phyloP scores from a whole-genome alignment of 1,140 invertebrate species.

The Hesperophylax magnus region DNA sequence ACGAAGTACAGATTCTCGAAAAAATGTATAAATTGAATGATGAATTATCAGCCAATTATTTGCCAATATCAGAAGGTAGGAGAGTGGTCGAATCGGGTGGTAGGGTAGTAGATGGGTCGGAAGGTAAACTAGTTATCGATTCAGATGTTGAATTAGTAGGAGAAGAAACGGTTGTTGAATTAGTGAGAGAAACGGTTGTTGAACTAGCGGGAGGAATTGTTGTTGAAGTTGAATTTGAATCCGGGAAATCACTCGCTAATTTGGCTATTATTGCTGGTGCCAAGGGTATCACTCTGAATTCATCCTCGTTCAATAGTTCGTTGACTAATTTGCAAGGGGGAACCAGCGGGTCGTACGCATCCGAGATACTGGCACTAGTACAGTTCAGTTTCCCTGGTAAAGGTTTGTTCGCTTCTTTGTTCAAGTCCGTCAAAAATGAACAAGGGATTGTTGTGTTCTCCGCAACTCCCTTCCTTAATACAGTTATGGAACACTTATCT shows the following conservation, averaged over 20 bases:
- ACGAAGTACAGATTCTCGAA: no score
- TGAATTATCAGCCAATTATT: no score
- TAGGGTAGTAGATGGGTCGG: neutral
- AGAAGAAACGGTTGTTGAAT: no score
- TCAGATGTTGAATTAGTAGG: no score
- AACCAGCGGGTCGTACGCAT: neutral
- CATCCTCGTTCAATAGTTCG: neutral
- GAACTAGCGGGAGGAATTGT: no score
- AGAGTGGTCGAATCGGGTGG: neutral
- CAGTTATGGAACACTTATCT: constrained; percentile 41
- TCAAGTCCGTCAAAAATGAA: constrained; percentile 38
- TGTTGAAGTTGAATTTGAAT: no score
- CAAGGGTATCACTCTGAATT: constrained; percentile 18
- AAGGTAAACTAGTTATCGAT: neutral
- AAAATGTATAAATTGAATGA: no score
- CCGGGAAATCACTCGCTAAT: no score
- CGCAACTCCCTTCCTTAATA: constrained; percentile 26
- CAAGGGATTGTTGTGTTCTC: constrained; percentile 48
- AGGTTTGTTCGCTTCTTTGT: neutral
- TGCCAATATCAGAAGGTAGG: neutral
- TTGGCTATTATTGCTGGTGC: neutral
- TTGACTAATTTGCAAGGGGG: constrained; percentile 3
- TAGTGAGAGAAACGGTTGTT: no score
- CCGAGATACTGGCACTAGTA: neutral
- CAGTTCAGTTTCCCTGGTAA: constrained; percentile 21